These are phyloP conservation scores for Ophion obscuratus DNA, from an alignment of 2,888 invertebrate species.

Conservation along the genomic window DNA sequence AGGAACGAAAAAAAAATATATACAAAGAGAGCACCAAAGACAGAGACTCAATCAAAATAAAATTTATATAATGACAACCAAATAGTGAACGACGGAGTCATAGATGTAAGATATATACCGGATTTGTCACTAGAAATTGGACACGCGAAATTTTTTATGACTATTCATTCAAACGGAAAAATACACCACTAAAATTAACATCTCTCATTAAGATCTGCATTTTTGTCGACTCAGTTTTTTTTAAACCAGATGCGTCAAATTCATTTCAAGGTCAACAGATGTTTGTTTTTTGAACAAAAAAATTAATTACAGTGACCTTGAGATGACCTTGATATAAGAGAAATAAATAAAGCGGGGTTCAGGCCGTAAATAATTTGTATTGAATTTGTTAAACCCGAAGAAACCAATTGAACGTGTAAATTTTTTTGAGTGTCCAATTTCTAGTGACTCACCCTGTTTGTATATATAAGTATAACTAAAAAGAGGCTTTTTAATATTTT, in stretches of 20 bases:
- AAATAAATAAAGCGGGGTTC: too few species aligned
- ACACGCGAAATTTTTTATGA: neutral
- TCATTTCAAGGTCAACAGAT: too few species aligned
- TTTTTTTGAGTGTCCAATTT: neutral
- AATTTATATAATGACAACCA: neutral
- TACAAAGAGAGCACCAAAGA: neutral
- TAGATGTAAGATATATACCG: neutral
- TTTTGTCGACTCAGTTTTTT: too few species aligned
- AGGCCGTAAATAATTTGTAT: too few species aligned
- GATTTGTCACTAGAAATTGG: neutral
- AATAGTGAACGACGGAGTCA: neutral
- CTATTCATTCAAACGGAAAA: neutral
- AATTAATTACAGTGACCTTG: too few species aligned
- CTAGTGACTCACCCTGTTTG: neutral
- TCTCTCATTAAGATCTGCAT: too few species aligned
- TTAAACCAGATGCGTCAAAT: too few species aligned
- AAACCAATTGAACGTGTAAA: too few species aligned
- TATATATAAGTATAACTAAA: neutral
- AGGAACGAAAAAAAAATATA: neutral
- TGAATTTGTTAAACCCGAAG: too few species aligned
- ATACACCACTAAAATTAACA: too few species aligned
- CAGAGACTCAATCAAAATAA: slow-evolving; percentile 3
- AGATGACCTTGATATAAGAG: too few species aligned
- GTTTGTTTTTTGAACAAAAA: neutral
- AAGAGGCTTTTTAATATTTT: slow-evolving; percentile 41